Conservation (phyloP, 2,113 vertebrate species). For the Acrocephalus kingi region DNA sequence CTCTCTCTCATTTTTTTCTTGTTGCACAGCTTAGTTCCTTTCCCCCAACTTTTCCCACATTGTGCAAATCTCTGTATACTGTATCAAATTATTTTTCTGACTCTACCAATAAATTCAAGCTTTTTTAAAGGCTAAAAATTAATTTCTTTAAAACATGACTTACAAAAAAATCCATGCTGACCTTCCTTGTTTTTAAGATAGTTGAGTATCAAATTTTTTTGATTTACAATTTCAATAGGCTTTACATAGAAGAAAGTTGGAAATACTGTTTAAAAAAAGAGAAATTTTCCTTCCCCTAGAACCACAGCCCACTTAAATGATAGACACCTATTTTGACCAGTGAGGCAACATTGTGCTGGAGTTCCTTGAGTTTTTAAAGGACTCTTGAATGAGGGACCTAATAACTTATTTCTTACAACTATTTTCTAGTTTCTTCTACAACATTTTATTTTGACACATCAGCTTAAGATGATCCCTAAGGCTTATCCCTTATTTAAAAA, state of each 20-base stretch:
- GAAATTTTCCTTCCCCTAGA: background rate
- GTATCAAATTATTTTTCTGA: background rate
- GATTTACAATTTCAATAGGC: background rate
- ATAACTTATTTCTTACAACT: background rate
- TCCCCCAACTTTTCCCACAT: background rate
- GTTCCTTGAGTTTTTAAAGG: background rate
- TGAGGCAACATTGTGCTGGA: background rate
- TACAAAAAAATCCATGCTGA: background rate
- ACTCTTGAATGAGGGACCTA: background rate
- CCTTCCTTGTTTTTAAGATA: background rate
- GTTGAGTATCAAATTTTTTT: background rate
- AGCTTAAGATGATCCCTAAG: background rate
- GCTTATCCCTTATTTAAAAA: background rate
- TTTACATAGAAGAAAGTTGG: background rate
- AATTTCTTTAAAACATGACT: background rate
- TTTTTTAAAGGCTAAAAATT: background rate
- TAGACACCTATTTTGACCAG: background rate
- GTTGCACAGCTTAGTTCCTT: background rate
- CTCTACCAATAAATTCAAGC: background rate
- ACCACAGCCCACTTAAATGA: background rate
- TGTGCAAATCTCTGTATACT: background rate
- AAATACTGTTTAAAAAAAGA: background rate
- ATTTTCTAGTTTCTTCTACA: background rate
- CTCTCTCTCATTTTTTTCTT: background rate
- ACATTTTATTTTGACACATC: background rate